These are phyloP conservation scores for Macrosoma leucophasiata DNA, from an alignment of 2,888 invertebrate species.

Conservation along the genomic window DNA sequence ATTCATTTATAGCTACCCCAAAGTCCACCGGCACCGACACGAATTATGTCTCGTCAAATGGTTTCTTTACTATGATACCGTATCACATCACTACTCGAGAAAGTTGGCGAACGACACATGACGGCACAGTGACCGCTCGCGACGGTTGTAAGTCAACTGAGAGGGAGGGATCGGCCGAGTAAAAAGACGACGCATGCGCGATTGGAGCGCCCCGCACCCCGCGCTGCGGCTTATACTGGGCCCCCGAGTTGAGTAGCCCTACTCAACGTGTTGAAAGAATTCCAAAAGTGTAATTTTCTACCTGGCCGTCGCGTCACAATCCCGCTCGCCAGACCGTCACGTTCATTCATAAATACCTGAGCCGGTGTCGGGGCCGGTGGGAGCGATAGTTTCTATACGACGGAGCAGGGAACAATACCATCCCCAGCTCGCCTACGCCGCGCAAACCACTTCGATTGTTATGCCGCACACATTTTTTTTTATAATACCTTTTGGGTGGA, in stretches of 20 bases:
- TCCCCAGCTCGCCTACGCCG: conserved; percentile 41
- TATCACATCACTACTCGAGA: conserved; percentile 74
- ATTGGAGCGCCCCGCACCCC: conserved; percentile 61
- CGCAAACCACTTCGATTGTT: conserved; percentile 55
- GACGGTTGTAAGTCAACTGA: conserved; percentile 64
- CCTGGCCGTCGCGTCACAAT: conserved; percentile 65
- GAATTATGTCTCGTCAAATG: conserved; percentile 35
- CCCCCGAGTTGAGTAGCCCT: conserved; percentile 61
- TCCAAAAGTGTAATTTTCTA: conserved; percentile 72
- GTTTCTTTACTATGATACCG: conserved; percentile 55
- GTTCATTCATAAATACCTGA: conserved; percentile 75
- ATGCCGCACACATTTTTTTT: conserved; percentile 56
- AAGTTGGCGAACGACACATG: conserved; percentile 77
- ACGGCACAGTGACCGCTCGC: conserved; percentile 71
- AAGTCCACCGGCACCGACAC: conserved; percentile 26
- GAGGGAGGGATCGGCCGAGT: conserved; percentile 63
- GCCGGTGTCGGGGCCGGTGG: conserved; percentile 36
- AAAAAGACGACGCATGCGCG: conserved; percentile 69
- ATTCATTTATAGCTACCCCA: conserved; percentile 30
- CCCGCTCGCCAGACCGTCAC: conserved; percentile 60
- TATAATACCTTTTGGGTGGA: conserved; percentile 46
- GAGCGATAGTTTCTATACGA: conserved; percentile 44
- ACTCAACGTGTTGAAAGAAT: conserved; percentile 70
- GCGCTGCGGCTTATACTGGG: conserved; percentile 70
- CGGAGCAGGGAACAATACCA: conserved; percentile 34